Evolutionary conservation across 2,113 vertebrate genomes (phyloP).

Genomic region (Alectura lathami): DNA sequence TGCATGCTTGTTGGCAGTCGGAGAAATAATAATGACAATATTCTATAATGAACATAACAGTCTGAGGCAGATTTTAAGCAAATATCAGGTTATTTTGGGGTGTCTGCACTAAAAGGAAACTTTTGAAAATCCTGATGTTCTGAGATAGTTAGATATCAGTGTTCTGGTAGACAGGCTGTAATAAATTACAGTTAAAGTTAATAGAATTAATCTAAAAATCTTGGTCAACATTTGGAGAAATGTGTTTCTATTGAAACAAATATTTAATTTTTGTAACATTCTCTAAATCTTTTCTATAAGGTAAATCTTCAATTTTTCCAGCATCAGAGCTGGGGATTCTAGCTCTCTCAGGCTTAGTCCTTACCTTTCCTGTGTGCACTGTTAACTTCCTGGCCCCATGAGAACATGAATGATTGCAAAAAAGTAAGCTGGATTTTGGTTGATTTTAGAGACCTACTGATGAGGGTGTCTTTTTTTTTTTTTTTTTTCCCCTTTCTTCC

Average conservation of each 20-base stretch:
- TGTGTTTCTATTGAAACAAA: background rate
- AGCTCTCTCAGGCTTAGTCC: background rate
- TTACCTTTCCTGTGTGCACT: background rate
- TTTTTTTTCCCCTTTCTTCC: background rate
- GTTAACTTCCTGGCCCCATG: background rate
- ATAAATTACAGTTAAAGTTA: background rate
- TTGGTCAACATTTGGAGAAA: background rate
- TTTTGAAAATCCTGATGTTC: background rate
- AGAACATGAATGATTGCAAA: background rate
- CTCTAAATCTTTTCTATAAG: background rate
- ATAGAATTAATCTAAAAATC: background rate
- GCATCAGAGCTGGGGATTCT: background rate
- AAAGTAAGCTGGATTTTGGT: background rate
- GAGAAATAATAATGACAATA: background rate
- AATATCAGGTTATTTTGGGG: background rate
- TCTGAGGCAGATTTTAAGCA: background rate
- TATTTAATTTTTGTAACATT: background rate
- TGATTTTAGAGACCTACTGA: background rate
- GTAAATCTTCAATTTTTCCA: background rate
- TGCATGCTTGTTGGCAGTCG: background rate
- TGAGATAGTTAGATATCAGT: background rate
- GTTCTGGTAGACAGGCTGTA: background rate
- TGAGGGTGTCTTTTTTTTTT: background rate
- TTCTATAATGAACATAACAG: background rate
- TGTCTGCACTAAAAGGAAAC: background rate